phyloP scores from a whole-genome alignment of 1,140 invertebrate species.

The Solen grandis region DNA sequence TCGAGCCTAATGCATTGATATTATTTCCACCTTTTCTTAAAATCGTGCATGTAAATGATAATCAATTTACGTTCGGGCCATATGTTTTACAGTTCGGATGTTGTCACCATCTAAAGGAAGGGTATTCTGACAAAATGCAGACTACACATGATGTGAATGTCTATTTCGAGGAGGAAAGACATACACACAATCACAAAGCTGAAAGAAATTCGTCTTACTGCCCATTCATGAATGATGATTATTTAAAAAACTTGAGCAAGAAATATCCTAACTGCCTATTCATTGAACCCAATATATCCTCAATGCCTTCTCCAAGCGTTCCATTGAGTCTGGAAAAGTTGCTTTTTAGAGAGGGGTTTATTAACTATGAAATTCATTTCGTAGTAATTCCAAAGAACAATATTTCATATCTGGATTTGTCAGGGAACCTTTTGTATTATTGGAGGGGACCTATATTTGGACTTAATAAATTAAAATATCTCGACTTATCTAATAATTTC shows the following conservation, averaged over 20 bases:
- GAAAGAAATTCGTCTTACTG: neutral
- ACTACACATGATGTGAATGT: neutral
- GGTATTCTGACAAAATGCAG: neutral
- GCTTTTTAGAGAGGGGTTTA: neutral
- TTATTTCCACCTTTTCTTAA: conserved; percentile 43
- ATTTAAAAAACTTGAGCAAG: neutral
- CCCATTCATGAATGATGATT: neutral
- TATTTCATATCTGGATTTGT: conserved; percentile 6
- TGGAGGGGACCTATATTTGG: neutral
- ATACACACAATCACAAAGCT: neutral
- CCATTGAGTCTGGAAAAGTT: neutral
- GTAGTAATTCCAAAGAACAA: neutral
- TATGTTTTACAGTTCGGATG: conserved; percentile 15
- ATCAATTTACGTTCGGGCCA: conserved; percentile 31
- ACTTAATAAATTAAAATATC: conserved; percentile 5
- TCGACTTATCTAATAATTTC: conserved; percentile 29
- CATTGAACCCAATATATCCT: neutral
- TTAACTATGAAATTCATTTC: neutral
- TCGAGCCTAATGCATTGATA: conserved; percentile 28
- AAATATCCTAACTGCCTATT: neutral
- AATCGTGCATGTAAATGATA: conserved; percentile 5
- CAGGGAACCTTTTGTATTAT: conserved; percentile 9
- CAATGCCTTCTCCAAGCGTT: neutral
- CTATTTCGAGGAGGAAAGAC: neutral
- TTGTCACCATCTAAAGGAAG: neutral